Evolutionary conservation across 2,888 invertebrate genomes (phyloP), one percentile per base, ranked within the genome.

Genomic region (Ischnura elegans): DNA sequence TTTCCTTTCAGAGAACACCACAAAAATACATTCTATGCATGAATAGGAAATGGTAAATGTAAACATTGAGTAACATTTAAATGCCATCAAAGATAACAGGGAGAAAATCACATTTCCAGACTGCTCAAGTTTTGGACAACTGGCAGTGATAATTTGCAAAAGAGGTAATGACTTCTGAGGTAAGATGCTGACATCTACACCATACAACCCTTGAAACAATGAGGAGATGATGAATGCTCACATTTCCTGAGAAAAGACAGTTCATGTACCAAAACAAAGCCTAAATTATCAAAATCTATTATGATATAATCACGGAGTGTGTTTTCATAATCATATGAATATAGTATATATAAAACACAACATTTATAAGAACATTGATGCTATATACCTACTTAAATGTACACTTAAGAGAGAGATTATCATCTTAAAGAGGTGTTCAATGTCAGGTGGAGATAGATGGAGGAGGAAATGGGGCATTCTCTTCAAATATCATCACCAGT

Each of bases 401-500:
- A 90, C 90, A 43, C n/a, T 66, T 42, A n/a, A 61, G 45, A 87
- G 43, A 90, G 10, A 10, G 42, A 3, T 4, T 43, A 45, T 21
- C 61, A 43, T 55, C 55, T 42, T 5, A 55, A 55, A 8, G 5
- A 1, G 19, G 19, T 43, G 0, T 16, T 61, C 42, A n/a, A 36
- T 46, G 16, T 43, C 47, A 43, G 16, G 43, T 51, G 8, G 84
- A 76, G 46, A 61, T 16, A 25, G 47, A 47, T 36, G 96, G 96
- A 87, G 97, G 96, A 0, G 97, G 97, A 36, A 98, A 95, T 0
- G 97, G 97, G 0, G 97, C 97, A 94, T 98, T 97, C 95, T 97
- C 98, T 95, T 98, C 98, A 95, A 97, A 97, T 93, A 98, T 97
- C 97, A 97, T 97, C 94, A 96, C 96, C 94, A 97, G 95, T 94